Conservation (phyloP, 1,140 invertebrate genomes). For the Drosophila tani region DNA sequence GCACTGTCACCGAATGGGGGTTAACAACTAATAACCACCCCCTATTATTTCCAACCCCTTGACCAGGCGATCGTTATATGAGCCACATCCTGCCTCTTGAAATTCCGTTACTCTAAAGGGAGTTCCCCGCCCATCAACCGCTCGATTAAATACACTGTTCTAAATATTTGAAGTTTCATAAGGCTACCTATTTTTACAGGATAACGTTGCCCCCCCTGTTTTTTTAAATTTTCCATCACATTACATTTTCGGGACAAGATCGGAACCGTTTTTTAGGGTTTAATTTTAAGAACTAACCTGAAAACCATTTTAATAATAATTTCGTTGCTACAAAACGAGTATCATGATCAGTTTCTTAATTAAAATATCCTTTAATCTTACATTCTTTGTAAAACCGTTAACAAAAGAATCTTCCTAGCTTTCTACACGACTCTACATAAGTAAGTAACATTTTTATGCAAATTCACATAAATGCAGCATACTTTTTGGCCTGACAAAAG, state of each 20-base stretch:
- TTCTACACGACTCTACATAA: background rate
- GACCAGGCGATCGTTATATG: slow-evolving; percentile 28
- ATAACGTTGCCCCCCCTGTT: no score
- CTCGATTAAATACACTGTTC: background rate
- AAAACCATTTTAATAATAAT: background rate
- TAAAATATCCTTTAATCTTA: background rate
- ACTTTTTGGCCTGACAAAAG: background rate
- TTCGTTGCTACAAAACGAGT: background rate
- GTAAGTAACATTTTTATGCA: background rate
- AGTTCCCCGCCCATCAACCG: background rate
- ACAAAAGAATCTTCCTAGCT: background rate
- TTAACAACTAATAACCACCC: slow-evolving; percentile 10
- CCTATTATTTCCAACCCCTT: slow-evolving; percentile 40
- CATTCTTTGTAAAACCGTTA: background rate
- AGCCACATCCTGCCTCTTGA: slow-evolving; percentile 27
- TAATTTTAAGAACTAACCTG: background rate
- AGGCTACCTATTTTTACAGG: no score
- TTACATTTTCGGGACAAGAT: background rate
- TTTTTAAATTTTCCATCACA: no score
- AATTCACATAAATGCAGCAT: slow-evolving; percentile 4
- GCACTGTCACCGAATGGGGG: background rate
- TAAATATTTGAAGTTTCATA: no score
- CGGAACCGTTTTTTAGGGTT: background rate
- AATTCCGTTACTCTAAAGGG: slow-evolving; percentile 23
- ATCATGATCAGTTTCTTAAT: background rate